A percentile compares a stretch with the other conserved stretches of the same genome.
Evolutionary conservation across 2,888 invertebrate species (phyloP).

Genomic region (Troides helena): DNA sequence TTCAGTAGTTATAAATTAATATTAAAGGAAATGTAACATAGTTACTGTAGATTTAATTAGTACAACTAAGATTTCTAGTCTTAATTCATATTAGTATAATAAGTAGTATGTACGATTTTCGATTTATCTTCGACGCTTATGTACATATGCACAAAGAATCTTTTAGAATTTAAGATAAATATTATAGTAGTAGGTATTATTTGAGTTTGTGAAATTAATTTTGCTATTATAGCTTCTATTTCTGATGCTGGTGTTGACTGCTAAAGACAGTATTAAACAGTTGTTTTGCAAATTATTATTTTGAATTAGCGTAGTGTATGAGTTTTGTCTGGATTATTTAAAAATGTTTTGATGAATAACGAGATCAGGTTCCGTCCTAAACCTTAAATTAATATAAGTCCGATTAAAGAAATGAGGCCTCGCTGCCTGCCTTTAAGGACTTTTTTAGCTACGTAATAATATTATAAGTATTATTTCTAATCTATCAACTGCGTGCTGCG

Average conservation of each 20-base stretch:
- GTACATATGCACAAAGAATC: not conserved
- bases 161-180: not conserved
- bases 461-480: not conserved
- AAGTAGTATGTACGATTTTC: not conserved
- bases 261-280: constrained; percentile 6
- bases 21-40: constrained; percentile 4
- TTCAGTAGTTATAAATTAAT: not conserved
- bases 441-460: constrained; percentile 8
- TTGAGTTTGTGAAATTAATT: constrained; percentile 3
- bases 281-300: constrained; percentile 16
- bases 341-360: constrained; percentile 22
- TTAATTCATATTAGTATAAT: not conserved
- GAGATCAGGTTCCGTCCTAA: constrained; percentile 40
- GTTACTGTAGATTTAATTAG: not conserved
- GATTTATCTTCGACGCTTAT: not conserved
- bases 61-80: constrained; percentile 16
- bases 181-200: constrained; percentile 14
- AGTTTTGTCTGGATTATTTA: constrained; percentile 12
- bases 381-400: constrained; percentile 28
- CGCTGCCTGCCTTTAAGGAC: constrained; percentile 9
- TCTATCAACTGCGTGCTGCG: not conserved
- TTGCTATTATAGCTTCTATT: constrained; percentile 22
- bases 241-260: constrained; percentile 22
- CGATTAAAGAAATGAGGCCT: not conserved
- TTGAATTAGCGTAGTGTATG: constrained; percentile 8